A percentile compares a stretch with the other conserved stretches of the same genome.
Evolutionary conservation across 1,140 invertebrate species (phyloP).

Genomic region (Panagrolaimus sp.): DNA sequence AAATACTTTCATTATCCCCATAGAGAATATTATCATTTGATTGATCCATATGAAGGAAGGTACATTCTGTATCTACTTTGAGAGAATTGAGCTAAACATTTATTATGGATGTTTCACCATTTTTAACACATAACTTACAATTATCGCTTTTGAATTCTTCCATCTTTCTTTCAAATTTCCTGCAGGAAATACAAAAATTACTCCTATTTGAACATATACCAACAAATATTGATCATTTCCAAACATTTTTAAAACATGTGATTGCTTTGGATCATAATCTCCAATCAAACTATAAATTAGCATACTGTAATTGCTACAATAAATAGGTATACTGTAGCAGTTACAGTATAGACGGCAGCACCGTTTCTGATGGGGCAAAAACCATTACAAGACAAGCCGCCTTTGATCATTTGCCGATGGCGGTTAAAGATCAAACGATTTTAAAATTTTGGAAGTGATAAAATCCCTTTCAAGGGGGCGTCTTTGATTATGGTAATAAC

Average conservation of each 20-base stretch:
- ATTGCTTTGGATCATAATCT: slow-evolving; percentile 23
- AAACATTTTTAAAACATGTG: slow-evolving; percentile 27
- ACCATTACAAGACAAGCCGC: too few relatives aligned
- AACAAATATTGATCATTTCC: slow-evolving; percentile 25
- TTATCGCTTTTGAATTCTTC: slow-evolving; percentile 33
- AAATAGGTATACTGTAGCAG: too few relatives aligned
- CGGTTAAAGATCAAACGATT: too few relatives aligned
- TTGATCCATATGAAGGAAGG: slow-evolving; percentile 24
- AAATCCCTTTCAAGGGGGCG: too few relatives aligned
- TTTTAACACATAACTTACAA: too few relatives aligned
- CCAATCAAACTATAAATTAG: slow-evolving; percentile 18
- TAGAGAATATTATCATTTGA: slow-evolving; percentile 23
- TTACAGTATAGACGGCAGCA: too few relatives aligned
- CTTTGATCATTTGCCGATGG: too few relatives aligned
- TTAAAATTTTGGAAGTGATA: too few relatives aligned
- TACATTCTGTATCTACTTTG: slow-evolving; percentile 12
- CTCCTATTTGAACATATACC: slow-evolving; percentile 32
- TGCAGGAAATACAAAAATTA: slow-evolving; percentile 33
- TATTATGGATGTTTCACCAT: too few relatives aligned
- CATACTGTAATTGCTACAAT: neutral
- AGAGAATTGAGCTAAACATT: slow-evolving; percentile 25
- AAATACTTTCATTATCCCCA: slow-evolving; percentile 27
- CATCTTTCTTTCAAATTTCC: slow-evolving; percentile 19
- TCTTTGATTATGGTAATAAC: too few relatives aligned
- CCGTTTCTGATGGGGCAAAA: too few relatives aligned